Evolutionary conservation across 2,113 vertebrate species (phyloP), one percentile per base, ranked within the genome.

Genomic region (Cygnus buccinator): DNA sequence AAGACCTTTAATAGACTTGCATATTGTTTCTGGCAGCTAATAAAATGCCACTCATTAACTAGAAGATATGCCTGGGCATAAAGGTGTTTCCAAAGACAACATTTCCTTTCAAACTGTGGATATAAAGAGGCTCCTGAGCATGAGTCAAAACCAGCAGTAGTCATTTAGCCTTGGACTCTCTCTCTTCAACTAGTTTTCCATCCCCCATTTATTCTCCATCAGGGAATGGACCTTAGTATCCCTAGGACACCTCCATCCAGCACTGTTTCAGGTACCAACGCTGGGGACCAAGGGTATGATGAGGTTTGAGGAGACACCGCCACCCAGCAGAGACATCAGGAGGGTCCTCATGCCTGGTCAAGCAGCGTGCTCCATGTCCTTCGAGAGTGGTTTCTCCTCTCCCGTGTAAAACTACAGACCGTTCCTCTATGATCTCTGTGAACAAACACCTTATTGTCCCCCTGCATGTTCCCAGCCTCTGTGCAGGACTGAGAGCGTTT

Each of bases 391-490:
- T 46, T 86, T 84, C 71, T 92, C 19, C 35, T 78, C 82, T 87
- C 44, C 74, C 39, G 3, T 54, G 43, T 73, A 41, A 87, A 75
- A 43, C 58, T 76, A 26, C 39, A 89, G 77, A 39, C 39, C 2
- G 0, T 48, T 85, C 61, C 81, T 74, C 87, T 26, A 5, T 26
- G 90, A 80, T 74, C 55, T 62, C 77, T 52, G 39, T 2, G 91
- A 97, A 98, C 95, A 98, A 96, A 95, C 73, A 50, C 28, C 50
- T 87, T 59, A 90, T 97, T 98, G 95, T 97, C 78, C 63, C 17
- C 57, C 89, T 55, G 35, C 70, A 28, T 59, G 92, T 72, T 89
- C 90, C 50, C 76, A 95, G 78, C 23, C 82, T 77, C 94, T 93
- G 74, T 39, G 67, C 58, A 93, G 93, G 92, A 87, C 80, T 93